A percentile compares a stretch with the other conserved stretches of the same genome.
phyloP scores from a whole-genome alignment of 2,888 invertebrate species.

The Seladonia tumulorum region DNA sequence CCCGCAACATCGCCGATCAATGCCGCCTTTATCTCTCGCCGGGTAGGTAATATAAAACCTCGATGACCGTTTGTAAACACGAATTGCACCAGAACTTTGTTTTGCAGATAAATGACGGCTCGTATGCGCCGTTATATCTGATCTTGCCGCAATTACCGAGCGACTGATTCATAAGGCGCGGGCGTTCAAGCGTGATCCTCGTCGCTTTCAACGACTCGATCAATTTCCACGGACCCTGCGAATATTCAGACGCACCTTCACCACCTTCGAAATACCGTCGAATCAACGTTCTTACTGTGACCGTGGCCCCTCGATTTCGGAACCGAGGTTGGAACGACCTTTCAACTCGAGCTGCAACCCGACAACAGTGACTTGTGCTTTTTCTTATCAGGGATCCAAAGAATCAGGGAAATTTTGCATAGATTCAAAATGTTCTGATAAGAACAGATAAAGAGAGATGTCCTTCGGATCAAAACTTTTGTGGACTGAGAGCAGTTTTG shows the following conservation, averaged over 20 bases:
- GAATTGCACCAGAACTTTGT: conserved; percentile 61
- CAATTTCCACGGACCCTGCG: conserved; percentile 32
- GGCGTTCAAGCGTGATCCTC: conserved; percentile 36
- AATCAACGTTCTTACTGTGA: conserved; percentile 42
- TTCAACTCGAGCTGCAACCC: neutral
- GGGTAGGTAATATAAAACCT: conserved; percentile 24
- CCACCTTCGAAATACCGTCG: conserved; percentile 8
- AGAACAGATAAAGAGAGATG: neutral
- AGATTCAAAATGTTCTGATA: neutral
- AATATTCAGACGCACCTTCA: conserved; percentile 5
- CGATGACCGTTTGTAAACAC: conserved; percentile 52
- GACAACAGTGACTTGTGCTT: conserved; percentile 1
- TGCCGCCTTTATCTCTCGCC: conserved; percentile 19
- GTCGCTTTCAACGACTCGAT: conserved; percentile 41
- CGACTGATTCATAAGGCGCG: conserved; percentile 64
- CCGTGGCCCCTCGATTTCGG: conserved; percentile 23
- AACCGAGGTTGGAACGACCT: conserved; percentile 21
- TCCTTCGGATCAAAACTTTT: neutral
- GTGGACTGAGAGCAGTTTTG: too few species aligned
- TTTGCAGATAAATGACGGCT: conserved; percentile 65
- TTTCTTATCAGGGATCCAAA: neutral
- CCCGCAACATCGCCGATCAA: conserved; percentile 42
- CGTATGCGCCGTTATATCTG: conserved; percentile 59
- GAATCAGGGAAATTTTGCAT: neutral
- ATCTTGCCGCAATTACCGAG: conserved; percentile 65